phyloP scores from a whole-genome alignment of 2,888 invertebrate genomes.

The Falcaria lacertinaria region DNA sequence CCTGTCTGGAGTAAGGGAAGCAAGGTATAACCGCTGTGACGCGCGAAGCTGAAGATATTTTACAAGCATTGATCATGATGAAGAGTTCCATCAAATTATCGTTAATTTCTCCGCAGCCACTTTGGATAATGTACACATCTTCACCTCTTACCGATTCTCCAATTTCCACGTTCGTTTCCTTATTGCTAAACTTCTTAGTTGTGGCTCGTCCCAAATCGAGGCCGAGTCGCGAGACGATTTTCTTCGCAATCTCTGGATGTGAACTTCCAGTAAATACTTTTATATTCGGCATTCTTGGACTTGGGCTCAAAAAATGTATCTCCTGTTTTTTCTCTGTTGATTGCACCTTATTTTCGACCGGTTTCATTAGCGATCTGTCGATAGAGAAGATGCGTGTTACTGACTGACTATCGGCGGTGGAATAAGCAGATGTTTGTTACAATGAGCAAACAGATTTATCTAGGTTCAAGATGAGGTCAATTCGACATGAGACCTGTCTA shows the following conservation, averaged over 20 bases:
- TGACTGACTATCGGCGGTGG: constrained; percentile 32
- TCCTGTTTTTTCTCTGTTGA: constrained; percentile 24
- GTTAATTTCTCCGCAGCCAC: constrained; percentile 93
- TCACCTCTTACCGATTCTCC: constrained; percentile 95
- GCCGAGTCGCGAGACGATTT: constrained; percentile 95
- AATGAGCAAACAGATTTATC: constrained; percentile 51
- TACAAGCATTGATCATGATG: constrained; percentile 96
- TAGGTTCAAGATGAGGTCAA: constrained; percentile 62
- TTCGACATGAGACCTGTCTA: constrained; percentile 34
- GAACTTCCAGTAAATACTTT: constrained; percentile 99
- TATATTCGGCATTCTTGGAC: constrained; percentile 96
- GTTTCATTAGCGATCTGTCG: constrained; percentile 49
- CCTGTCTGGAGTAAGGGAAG: constrained; percentile 95
- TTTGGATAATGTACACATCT: constrained; percentile 95
- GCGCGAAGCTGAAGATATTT: constrained; percentile 93
- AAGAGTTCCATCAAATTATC: constrained; percentile 95
- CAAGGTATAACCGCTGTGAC: constrained; percentile 95
- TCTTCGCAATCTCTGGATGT: constrained; percentile 97
- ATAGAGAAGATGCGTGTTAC: constrained; percentile 39
- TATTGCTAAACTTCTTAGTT: constrained; percentile 98
- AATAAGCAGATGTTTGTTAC: constrained; percentile 52
- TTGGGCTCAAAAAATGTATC: constrained; percentile 38
- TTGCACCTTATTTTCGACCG: constrained; percentile 35
- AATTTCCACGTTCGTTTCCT: constrained; percentile 97
- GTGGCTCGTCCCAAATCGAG: constrained; percentile 97